Base-by-base conservation (phyloP, 2,797 vertebrate species). In the Cheirogaleus major region DNA sequence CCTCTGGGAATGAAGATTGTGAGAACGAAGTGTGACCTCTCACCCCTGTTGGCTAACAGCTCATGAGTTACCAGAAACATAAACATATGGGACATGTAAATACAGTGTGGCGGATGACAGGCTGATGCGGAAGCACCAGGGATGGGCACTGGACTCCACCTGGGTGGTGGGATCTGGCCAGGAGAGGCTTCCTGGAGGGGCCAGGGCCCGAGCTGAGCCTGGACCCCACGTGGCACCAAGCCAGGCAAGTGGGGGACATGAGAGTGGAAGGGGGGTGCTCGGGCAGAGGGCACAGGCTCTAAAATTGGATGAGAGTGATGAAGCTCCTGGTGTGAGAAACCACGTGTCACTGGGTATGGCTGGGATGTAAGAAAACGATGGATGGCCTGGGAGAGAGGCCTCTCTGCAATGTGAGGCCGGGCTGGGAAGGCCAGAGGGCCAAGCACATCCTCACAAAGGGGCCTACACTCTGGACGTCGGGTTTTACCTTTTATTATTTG, bases 381-480 rank as follows among this genome's bases (percentile, higher is more conserved):
- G 5, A 32, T 32, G 8, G 22, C 3, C 27, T 0, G 7, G 73
- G 52, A 32, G 30, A 82, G 23, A 76, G 12, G 76, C 35, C 38
- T 17, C 30, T 15, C 0, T 5, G 0, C 7, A 41, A 43, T 11
- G 0, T 2, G 15, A 48, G 38, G 14, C 14, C 7, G 4, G 22
- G 57, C 5, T 27, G 57, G 48, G 55, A 35, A 2, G 93, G 57
- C 2, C 59, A 25, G 25, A 30, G 8, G 30, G 13, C 15, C 4
- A 18, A 0, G 6, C 18, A 20, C 27, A 50, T 13, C 22, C 38
- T 92, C 3, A 0, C 7, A n/a, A 67, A 81, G n/a, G 38, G 45
- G 59, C 30, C 43, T 22, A 7, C 6, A 13, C 23, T 43, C 72
- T 41, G 17, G 50, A n/a, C 0, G 15, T 2, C 22, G n/a, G 41